These are phyloP conservation scores for Neomorphus geoffroyi DNA, from an alignment of 2,797 vertebrate genomes.

Conservation along the genomic window DNA sequence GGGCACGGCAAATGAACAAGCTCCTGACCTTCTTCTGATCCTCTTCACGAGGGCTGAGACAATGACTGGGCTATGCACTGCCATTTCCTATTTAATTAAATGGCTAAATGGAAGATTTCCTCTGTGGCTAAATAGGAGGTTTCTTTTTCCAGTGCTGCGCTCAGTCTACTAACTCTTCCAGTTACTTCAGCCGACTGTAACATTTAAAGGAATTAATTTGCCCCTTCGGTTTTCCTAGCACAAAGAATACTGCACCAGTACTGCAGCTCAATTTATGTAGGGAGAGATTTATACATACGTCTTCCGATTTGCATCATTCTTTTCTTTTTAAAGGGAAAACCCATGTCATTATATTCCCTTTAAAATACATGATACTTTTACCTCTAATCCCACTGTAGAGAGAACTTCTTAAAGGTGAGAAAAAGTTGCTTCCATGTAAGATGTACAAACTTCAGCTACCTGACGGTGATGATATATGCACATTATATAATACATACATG, in stretches of 20 bases:
- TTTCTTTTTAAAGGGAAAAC: constrained; percentile 23
- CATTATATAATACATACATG: constrained; percentile 53
- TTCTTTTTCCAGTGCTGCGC: constrained; percentile 48
- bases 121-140: constrained; percentile 63
- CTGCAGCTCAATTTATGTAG: not conserved
- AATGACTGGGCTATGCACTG: constrained; percentile 59
- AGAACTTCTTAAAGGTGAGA: not conserved
- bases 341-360: constrained; percentile 29
- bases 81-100: constrained; percentile 71
- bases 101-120: constrained; percentile 66
- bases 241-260: constrained; percentile 9
- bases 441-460: constrained; percentile 64
- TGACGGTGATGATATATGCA: constrained; percentile 47
- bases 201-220: constrained; percentile 46
- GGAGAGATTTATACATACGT: not conserved
- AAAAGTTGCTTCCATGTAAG: constrained; percentile 48
- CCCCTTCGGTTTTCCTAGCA: not conserved
- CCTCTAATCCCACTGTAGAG: not conserved
- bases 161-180: constrained; percentile 32
- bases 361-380: not conserved
- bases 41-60: constrained; percentile 61
- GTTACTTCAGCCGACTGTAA: constrained; percentile 28
- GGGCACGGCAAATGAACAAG: constrained; percentile 59
- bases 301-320: constrained; percentile 5
- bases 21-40: constrained; percentile 67